Evolutionary conservation across 2,797 vertebrate species (phyloP), one percentile per base, ranked within the genome.

Genomic region (Kryptolebias ocellatus): DNA sequence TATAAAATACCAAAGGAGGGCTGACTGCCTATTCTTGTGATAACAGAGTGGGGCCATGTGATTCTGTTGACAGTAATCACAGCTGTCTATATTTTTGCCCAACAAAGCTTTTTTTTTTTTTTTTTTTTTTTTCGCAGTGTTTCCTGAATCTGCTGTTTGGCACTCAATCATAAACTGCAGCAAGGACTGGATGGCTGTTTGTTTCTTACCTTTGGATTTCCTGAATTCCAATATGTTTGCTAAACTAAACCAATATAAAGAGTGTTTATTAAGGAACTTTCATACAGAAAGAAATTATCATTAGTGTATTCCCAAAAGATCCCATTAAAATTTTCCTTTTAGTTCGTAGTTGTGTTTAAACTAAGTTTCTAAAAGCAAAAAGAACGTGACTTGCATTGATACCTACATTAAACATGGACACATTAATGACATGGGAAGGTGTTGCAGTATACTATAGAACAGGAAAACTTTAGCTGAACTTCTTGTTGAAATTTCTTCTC

Each of bases 1-100:
- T 54, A 83, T 83, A 67, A 79, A 80, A 80, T 63, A 83, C 57
- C 64, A 81, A 60, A 82, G 65, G 45, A 83, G 53, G 56, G 61
- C 66, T 73, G 74, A 63, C 67, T 83, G 78, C 57, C 61, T 74
- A 27, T 76, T 85, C 74, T 79, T 28, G 20, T 62, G 64, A 82
- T 70, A 68, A 70, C 76, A 71, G 61, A 68, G 52, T 42, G 14
- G 42, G n/a, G 73, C 60, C 55, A 58, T 47, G 70, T 79, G 80
- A 83, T 70, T 76, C 29, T 76, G 74, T 64, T 78, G 72, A 84
- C 66, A 52, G 55, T 39, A 67, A 76, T 83, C 77, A 60, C 54
- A 67, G 20, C 56, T 55, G 44, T 61, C 6, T 54, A 39, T 27
- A 58, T 70, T 64, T 64, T 53, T 54, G 29, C 37, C 51, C 31